Base-by-base conservation (phyloP, 2,113 vertebrate genomes). In the Passer domesticus region DNA sequence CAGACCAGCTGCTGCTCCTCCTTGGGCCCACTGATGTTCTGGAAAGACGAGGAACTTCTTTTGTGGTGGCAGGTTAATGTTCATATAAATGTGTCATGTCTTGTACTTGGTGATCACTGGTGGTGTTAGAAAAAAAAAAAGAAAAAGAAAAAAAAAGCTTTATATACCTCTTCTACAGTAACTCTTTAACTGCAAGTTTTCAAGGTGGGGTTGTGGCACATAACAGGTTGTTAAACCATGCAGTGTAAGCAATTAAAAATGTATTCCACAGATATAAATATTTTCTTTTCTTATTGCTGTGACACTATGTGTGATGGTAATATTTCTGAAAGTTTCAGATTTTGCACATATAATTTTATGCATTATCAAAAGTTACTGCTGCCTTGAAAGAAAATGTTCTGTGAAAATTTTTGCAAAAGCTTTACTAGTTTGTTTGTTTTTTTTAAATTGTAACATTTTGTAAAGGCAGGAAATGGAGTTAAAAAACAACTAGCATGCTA, bases 341-440 rank as follows among this genome's bases (percentile, higher is more conserved):
- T 97, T 98, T 98, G 98, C 98, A 98, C 98, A 98, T 98, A 97
- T 97, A 97, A 98, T 97, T 98, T 98, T 98, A 98, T 98, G 98
- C 98, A 98, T 98, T 98, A 98, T 98, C 98, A 97, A 89, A 98
- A 97, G 96, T 98, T 97, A 98, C 97, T 98, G 98, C 98, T 98
- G 98, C 98, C 98, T 98, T 98, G 98, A 98, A 98, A 98, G 97
- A 98, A 98, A 97, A 97, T n/a, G 96, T 98, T 98, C 98, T 98
- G 98, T 98, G 98, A 98, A 98, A 97, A 94, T 95, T 98, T 98
- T 98, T 98, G 97, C 97, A 97, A 98, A 98, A 98, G 98, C 98
- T 98, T 98, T 98, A 98, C 98, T 98, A 98, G 97, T 86, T 98
- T 46, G 31, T 56, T 97, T 33, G 12, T 35, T 70, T 96, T 68